These are phyloP conservation scores for Caenorhabditis imperialis DNA, from an alignment of 2,888 invertebrate species.

Conservation along the genomic window DNA sequence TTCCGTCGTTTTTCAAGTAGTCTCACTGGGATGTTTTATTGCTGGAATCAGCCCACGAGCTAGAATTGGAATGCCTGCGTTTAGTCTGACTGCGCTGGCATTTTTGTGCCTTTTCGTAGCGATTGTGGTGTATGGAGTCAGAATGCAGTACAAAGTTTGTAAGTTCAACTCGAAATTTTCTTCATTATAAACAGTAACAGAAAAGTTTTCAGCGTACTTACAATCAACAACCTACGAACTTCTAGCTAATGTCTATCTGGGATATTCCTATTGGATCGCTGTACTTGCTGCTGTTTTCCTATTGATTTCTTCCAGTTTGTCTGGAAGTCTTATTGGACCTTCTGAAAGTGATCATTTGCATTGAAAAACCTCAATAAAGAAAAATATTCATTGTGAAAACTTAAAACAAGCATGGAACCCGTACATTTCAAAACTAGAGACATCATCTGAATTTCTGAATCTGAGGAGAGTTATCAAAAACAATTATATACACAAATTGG, in stretches of 20 bases:
- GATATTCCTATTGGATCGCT: constrained; percentile 65
- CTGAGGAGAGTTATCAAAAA: too few species aligned
- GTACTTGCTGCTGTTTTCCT: constrained; percentile 61
- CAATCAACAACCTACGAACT: constrained; percentile 62
- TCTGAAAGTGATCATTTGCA: constrained; percentile 32
- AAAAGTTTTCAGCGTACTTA: constrained; percentile 62
- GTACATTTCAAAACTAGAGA: constrained; percentile 2
- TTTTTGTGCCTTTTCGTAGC: constrained; percentile 59
- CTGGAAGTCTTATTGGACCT: constrained; percentile 42
- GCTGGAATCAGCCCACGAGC: constrained; percentile 46
- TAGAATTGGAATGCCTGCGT: constrained; percentile 53
- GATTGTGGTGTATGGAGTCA: constrained; percentile 60
- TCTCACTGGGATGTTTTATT: constrained; percentile 48
- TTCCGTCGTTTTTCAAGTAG: constrained; percentile 56
- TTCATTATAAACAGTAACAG: too few species aligned
- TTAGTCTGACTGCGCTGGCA: constrained; percentile 42
- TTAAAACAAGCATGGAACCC: neutral
- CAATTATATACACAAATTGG: too few species aligned
- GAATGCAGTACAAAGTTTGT: constrained; percentile 60
- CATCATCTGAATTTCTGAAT: constrained; percentile 40
- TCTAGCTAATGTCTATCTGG: constrained; percentile 61
- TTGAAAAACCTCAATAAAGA: constrained; percentile 10
- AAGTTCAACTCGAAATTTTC: constrained; percentile 6
- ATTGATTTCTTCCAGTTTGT: constrained; percentile 43
- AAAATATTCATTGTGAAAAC: neutral